Evolutionary conservation across 2,113 vertebrate genomes (phyloP).

Genomic region (Hippocampus mohnikei): DNA sequence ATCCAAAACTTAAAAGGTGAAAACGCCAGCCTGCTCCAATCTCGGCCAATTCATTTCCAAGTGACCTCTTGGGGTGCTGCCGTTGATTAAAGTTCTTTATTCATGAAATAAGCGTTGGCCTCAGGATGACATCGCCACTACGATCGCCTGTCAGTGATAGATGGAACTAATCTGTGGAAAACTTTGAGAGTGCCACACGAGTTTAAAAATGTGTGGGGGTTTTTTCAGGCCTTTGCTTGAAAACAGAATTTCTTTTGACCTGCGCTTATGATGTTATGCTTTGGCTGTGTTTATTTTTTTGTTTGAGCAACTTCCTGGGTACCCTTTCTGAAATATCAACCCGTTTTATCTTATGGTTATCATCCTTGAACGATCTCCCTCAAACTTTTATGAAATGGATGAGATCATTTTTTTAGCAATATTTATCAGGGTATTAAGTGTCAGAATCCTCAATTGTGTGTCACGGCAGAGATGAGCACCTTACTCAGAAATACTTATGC

Average conservation of each 20-base stretch:
- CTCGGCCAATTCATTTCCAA: conserved; percentile 52
- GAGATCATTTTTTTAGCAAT: no score
- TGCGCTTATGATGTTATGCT: no score
- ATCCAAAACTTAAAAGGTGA: conserved; percentile 28
- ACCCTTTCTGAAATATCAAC: no score
- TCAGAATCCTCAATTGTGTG: neutral
- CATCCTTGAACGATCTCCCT: no score
- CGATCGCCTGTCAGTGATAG: conserved; percentile 30
- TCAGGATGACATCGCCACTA: conserved; percentile 30
- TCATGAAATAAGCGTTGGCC: conserved; percentile 46
- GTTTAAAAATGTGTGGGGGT: neutral
- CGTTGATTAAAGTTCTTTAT: conserved; percentile 48
- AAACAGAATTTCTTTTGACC: no score
- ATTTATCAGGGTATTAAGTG: no score
- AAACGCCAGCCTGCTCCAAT: conserved; percentile 26
- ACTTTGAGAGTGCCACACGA: neutral
- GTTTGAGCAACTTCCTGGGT: no score
- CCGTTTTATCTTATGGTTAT: no score
- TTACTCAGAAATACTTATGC: neutral
- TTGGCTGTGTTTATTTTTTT: no score
- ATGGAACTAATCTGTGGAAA: conserved; percentile 32
- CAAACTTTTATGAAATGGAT: no score
- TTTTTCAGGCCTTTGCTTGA: neutral
- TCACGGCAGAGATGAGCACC: neutral
- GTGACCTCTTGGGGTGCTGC: conserved; percentile 41